phyloP scores from a whole-genome alignment of 1,140 invertebrate genomes.

The Macrostomum lignano region DNA sequence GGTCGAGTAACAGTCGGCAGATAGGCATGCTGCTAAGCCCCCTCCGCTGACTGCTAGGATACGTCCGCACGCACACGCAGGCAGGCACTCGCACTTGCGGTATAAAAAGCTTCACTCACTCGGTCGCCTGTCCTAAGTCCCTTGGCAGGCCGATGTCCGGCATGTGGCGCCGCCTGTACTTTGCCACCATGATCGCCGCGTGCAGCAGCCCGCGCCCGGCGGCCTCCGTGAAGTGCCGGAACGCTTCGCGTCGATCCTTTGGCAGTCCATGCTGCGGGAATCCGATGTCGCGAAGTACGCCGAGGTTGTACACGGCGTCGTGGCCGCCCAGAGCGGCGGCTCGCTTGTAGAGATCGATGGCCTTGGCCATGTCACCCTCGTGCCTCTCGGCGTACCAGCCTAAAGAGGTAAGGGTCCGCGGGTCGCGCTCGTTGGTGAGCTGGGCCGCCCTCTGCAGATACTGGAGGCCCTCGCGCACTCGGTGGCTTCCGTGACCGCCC shows the following conservation, averaged over 20 bases:
- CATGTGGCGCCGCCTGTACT: constrained; percentile 12
- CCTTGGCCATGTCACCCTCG: constrained; percentile 12
- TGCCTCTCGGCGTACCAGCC: constrained; percentile 16
- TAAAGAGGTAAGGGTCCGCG: constrained; percentile 13
- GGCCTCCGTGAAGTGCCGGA: constrained; percentile 11
- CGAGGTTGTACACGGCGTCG: constrained; percentile 16
- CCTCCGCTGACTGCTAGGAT: too few species aligned
- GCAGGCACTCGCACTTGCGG: too few species aligned
- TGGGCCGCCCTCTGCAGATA: not conserved
- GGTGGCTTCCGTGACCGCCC: constrained; percentile 9
- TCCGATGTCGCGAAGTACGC: constrained; percentile 12
- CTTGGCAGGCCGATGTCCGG: constrained; percentile 6
- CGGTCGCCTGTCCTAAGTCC: constrained; percentile 9
- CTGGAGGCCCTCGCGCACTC: not conserved
- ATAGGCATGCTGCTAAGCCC: too few species aligned
- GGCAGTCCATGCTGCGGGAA: too few species aligned
- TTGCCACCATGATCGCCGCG: constrained; percentile 12
- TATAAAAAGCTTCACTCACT: constrained; percentile 12
- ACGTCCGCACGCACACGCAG: too few species aligned
- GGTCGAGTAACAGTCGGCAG: too few species aligned
- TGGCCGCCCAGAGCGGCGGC: constrained; percentile 11
- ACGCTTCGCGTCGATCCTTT: constrained; percentile 13
- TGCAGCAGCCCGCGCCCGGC: constrained; percentile 13
- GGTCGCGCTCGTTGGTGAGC: constrained; percentile 8
- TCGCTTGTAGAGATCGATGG: constrained; percentile 11